phyloP scores from a whole-genome alignment of 2,888 invertebrate genomes.

The Branchellion lobata region DNA sequence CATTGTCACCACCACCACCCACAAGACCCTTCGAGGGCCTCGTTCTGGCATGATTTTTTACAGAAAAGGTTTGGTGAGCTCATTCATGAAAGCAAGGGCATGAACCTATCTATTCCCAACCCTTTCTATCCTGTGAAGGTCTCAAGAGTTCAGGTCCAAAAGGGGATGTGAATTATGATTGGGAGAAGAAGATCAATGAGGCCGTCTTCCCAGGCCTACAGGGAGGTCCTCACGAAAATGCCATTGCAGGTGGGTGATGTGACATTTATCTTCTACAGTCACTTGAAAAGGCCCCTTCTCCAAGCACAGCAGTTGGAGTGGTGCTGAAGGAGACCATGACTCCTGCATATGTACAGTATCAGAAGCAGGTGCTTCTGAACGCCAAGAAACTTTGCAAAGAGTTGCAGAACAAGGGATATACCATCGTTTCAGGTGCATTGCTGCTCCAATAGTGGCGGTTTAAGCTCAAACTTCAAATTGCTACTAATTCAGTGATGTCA shows the following conservation, averaged over 20 bases:
- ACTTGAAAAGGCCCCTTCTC: not conserved
- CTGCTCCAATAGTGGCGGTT: too few species aligned
- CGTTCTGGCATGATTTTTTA: slow-evolving; percentile 62
- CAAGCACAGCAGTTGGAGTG: slow-evolving; percentile 71
- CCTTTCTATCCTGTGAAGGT: slow-evolving; percentile 62
- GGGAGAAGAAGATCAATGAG: slow-evolving; percentile 82
- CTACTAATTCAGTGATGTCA: not conserved
- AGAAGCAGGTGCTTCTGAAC: slow-evolving; percentile 80
- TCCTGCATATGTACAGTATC: slow-evolving; percentile 80
- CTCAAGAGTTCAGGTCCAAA: slow-evolving; percentile 75
- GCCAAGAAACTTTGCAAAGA: slow-evolving; percentile 69
- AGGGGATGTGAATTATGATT: slow-evolving; percentile 82
- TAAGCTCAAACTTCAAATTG: not conserved
- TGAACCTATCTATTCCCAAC: too few species aligned
- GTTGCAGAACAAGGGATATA: slow-evolving; percentile 57
- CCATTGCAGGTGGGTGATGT: slow-evolving; percentile 77
- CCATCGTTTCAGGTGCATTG: slow-evolving; percentile 59
- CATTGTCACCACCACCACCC: slow-evolving; percentile 90
- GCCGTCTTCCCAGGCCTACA: slow-evolving; percentile 91
- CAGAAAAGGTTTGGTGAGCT: slow-evolving; percentile 56
- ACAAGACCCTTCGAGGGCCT: slow-evolving; percentile 83
- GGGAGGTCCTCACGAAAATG: slow-evolving; percentile 94
- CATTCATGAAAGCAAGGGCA: not conserved
- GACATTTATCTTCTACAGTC: not conserved
- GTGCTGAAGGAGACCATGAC: slow-evolving; percentile 84